These are phyloP conservation scores for Sebastes dallii DNA, from an alignment of 2,797 vertebrate species.

Conservation along the genomic window DNA sequence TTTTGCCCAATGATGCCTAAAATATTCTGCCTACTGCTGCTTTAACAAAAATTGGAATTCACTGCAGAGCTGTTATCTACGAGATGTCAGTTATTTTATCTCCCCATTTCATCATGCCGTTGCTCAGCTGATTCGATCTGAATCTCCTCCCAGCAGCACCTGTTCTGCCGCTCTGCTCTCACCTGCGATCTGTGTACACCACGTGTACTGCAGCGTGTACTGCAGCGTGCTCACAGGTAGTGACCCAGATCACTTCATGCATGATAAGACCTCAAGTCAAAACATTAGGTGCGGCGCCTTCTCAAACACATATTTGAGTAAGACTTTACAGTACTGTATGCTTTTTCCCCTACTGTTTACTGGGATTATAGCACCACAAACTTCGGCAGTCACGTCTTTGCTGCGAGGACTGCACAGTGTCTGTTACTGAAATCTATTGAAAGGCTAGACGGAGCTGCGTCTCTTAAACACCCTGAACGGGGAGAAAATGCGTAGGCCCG, in stretches of 20 bases:
- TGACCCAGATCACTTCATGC: background rate
- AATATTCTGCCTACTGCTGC: too few relatives aligned
- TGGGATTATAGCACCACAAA: constrained; percentile 73
- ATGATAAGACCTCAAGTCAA: background rate
- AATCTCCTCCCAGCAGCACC: background rate
- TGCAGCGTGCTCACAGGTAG: background rate
- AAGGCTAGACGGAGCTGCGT: constrained; percentile 88
- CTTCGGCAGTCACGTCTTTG: constrained; percentile 43
- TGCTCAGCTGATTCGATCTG: background rate
- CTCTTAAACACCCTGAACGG: constrained; percentile 90
- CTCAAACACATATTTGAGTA: constrained; percentile 39
- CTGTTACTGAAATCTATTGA: constrained; percentile 14
- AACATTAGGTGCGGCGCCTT: background rate
- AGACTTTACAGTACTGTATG: constrained; percentile 33
- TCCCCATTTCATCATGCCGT: background rate
- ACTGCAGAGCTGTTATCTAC: background rate
- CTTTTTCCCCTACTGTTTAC: constrained; percentile 43
- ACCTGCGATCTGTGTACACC: background rate
- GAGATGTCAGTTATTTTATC: background rate
- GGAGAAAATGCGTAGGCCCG: constrained; percentile 87
- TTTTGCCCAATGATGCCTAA: too few relatives aligned
- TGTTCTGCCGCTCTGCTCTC: background rate
- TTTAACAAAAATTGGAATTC: background rate
- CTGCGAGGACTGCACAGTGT: constrained; percentile 22
- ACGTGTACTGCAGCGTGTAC: background rate